These are phyloP conservation scores for Perithous albicinctus DNA, from an alignment of 2,888 invertebrate species.

Conservation along the genomic window DNA sequence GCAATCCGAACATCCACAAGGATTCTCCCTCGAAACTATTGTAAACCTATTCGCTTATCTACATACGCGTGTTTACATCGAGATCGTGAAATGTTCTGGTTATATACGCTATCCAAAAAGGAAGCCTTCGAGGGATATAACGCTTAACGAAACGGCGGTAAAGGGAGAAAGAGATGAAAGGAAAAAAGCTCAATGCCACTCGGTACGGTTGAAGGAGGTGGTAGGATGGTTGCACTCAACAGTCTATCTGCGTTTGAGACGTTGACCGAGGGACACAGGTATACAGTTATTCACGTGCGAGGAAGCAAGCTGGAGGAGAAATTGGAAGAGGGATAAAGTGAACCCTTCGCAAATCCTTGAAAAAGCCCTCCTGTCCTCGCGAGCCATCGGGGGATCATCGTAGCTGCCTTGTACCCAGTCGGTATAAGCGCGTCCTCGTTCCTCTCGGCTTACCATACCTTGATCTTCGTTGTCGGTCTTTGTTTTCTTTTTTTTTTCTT, in stretches of 20 bases:
- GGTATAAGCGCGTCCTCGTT: background rate
- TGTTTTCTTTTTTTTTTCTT: too few species aligned
- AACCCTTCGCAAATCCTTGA: constrained; percentile 66
- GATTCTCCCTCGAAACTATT: constrained; percentile 67
- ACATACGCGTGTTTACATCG: constrained; percentile 70
- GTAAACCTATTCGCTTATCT: constrained; percentile 66
- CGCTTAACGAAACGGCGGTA: background rate
- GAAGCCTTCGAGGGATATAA: too few species aligned
- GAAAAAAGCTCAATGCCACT: background rate
- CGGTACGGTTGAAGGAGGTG: background rate
- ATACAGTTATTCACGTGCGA: too few species aligned
- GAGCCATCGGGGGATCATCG: constrained; percentile 58
- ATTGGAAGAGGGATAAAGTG: constrained; percentile 34
- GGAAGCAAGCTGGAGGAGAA: background rate
- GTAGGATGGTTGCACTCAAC: constrained; percentile 3
- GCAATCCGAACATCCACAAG: constrained; percentile 8
- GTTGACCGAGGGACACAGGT: background rate
- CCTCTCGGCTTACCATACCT: constrained; percentile 1
- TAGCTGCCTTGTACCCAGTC: constrained; percentile 12
- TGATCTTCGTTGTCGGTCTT: constrained; percentile 29
- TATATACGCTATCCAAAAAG: too few species aligned
- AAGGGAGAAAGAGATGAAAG: constrained; percentile 10
- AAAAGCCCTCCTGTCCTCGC: constrained; percentile 71
- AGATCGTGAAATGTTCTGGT: constrained; percentile 47
- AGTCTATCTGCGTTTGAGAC: background rate